These are phyloP conservation scores for Oceanodroma leucorhoa DNA, from an alignment of 2,797 vertebrate species.

Conservation along the genomic window DNA sequence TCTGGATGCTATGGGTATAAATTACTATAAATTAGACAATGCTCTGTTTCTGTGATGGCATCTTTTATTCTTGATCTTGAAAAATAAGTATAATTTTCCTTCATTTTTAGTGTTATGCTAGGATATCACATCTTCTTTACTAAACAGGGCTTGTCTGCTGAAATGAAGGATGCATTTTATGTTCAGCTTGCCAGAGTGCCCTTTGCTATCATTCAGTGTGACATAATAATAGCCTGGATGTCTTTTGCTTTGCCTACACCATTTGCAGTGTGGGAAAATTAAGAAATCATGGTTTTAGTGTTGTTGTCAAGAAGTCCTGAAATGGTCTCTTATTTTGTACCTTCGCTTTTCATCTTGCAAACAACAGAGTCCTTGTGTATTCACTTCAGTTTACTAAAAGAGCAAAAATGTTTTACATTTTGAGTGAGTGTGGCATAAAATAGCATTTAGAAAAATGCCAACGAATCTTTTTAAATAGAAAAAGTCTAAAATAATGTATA, in stretches of 20 bases:
- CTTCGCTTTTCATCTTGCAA: not conserved
- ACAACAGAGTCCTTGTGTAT: not conserved
- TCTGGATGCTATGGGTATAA: not conserved
- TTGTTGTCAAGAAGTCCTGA: not conserved
- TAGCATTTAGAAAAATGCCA: not conserved
- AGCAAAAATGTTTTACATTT: not conserved
- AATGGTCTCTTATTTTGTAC: not conserved
- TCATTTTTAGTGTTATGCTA: not conserved
- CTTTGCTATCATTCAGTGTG: not conserved
- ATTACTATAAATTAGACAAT: conserved; percentile 9
- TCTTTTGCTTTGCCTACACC: not conserved
- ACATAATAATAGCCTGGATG: not conserved
- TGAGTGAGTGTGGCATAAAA: not conserved
- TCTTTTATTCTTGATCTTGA: conserved; percentile 9
- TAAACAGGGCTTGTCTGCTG: not conserved
- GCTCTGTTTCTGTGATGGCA: not conserved
- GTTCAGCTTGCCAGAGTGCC: not conserved
- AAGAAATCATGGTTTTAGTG: not conserved
- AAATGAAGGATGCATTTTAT: not conserved
- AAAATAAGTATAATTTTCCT: conserved; percentile 11
- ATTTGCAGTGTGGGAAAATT: not conserved
- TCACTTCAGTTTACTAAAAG: not conserved
- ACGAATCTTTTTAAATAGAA: not conserved
- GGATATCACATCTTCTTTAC: not conserved
- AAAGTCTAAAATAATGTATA: not conserved